A percentile compares a stretch with the other conserved stretches of the same genome.
Evolutionary conservation across 2,113 vertebrate species (phyloP).

Genomic region (Leucopsar rothschildi): DNA sequence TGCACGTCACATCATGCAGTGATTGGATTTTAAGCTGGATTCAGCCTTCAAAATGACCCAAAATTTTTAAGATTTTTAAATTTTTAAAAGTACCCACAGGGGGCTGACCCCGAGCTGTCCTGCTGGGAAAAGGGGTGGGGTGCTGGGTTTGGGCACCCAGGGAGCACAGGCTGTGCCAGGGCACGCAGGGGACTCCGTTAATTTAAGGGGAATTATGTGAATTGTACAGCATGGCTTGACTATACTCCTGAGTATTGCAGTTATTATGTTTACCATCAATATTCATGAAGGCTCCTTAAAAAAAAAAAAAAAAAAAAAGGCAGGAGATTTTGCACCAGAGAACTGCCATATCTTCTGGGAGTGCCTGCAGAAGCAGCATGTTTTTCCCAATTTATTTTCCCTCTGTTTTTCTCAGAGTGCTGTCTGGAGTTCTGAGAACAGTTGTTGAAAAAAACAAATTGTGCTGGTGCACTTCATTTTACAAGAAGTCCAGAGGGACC

Average conservation of each 20-base stretch:
- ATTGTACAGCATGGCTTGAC: constrained; percentile 37
- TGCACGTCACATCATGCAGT: fast-evolving
- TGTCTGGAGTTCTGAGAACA: neutral
- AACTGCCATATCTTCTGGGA: neutral
- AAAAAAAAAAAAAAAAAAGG: neutral
- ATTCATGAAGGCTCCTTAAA: constrained; percentile 31
- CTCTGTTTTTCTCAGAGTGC: neutral
- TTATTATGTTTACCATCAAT: constrained; percentile 61
- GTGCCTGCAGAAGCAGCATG: fast-evolving
- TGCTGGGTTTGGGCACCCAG: fast-evolving
- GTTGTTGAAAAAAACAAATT: neutral
- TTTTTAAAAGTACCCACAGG: fast-evolving
- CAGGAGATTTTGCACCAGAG: neutral
- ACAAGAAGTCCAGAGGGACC: neutral
- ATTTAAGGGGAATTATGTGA: constrained; percentile 47
- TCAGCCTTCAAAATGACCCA: neutral
- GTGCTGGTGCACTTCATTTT: neutral
- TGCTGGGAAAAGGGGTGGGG: fast-evolving
- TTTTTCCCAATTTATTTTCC: neutral
- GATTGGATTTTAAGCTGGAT: fast-evolving
- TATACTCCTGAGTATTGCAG: constrained; percentile 37
- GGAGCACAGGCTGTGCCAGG: neutral
- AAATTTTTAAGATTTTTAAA: no score
- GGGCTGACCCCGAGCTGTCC: neutral
- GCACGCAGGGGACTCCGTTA: neutral